Percentiles rank a stretch among this genome's conserved stretches.
Conservation (phyloP, 53 echinoderm and acorn worm species). For the Hippasteria phrygiana region DNA sequence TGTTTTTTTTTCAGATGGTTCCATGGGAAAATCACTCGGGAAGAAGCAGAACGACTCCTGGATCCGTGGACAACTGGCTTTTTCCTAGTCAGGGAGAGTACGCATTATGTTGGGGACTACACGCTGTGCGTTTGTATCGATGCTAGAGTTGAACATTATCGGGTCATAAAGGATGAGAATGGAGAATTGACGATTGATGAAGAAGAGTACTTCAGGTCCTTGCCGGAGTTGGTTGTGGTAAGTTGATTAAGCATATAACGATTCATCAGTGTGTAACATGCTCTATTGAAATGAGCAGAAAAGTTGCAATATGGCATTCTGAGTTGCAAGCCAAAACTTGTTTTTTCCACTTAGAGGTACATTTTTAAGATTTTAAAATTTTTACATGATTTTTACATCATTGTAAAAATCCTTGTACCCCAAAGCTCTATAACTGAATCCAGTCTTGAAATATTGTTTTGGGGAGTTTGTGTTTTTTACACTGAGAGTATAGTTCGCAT, state of each 20-base stretch:
- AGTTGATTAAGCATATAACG: constrained; percentile 24
- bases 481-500: too few species aligned
- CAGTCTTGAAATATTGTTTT: too few species aligned
- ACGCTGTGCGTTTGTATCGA: constrained; percentile 82
- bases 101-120: constrained; percentile 92
- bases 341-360: too few species aligned
- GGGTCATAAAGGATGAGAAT: constrained; percentile 80
- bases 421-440: too few species aligned
- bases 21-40: constrained; percentile 94
- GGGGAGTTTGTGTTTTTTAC: background rate
- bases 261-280: too few species aligned
- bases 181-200: constrained; percentile 84
- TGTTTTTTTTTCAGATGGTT: constrained; percentile 83
- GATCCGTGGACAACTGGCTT: constrained; percentile 69
- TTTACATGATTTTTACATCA: too few species aligned
- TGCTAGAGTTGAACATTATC: constrained; percentile 86
- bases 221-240: constrained; percentile 88
- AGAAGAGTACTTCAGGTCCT: constrained; percentile 86
- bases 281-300: too few species aligned
- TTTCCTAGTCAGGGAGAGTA: constrained; percentile 95
- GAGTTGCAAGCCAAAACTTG: too few species aligned
- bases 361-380: too few species aligned
- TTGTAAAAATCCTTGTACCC: too few species aligned
- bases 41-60: constrained; percentile 84
- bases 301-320: too few species aligned